Evolutionary conservation across 2,888 invertebrate genomes (phyloP), one percentile per base, ranked within the genome.

Genomic region (Craniophora ligustri): DNA sequence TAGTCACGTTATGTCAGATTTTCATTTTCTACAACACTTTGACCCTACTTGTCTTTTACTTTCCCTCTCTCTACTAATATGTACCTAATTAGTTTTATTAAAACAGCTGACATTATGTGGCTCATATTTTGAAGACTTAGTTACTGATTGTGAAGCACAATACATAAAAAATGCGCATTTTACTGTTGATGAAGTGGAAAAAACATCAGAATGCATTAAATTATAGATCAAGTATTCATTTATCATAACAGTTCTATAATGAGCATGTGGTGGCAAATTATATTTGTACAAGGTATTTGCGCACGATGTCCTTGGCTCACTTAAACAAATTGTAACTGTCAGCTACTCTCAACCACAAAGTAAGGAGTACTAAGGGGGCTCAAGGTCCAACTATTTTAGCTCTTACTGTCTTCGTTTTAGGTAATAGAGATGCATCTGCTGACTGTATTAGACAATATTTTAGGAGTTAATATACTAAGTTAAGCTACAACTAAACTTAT

Each of bases 321-420:
- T 60, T 48, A 5, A 48, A 41, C 50, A 55, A 65, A 50, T 65
- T 55, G 34, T 55, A 65, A 50, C 60, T 28, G 10, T n/a, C 10
- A 31, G 26, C 47, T 38, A 46, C 39, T 46, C 39, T 46, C 11
- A 13, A 53, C 63, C 32, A 62, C 57, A 56, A 46, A 42, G 34
- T 63, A 49, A 32, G 26, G 10, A 49, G 14, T 23, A 28, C 18
- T 41, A 13, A 5, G 21, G 44, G 31, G 34, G 15, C 40, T 54
- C 57, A 66, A 66, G 57, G 57, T 38, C 40, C 18, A 46, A 61
- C 44, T 35, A 42, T 53, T 62, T 57, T 50, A 62, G 30, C 19
- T 23, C 30, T 23, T 34, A 45, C 45, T 54, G 41, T 35, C 28
- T 48, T 26, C 28, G 23, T 28, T 19, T 31, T 7, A 46, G 32